A percentile compares a stretch with the other conserved stretches of the same genome.
phyloP scores from a whole-genome alignment of 30 jellyfish, hydroid and myxozoan species.

The Chironex yamaguchii region DNA sequence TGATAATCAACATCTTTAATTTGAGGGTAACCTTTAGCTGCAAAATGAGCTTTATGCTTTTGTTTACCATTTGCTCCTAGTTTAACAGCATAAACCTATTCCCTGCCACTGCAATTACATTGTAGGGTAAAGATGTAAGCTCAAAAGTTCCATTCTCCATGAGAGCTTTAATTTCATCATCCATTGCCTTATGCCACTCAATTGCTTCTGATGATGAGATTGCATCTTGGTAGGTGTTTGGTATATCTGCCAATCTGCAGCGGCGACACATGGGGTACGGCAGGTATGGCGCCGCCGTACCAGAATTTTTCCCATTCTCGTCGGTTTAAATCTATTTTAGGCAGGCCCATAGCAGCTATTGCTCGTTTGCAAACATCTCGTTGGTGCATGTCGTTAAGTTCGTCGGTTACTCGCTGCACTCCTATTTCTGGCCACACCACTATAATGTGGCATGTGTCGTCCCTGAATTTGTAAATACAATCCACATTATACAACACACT shows the following conservation, averaged over 20 bases:
- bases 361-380: too few species aligned
- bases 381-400: too few species aligned
- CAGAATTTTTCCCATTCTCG: too few species aligned
- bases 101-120: constrained; percentile 18
- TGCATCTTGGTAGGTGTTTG: constrained; percentile 34
- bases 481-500: too few species aligned
- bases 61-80: not conserved
- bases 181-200: constrained; percentile 39
- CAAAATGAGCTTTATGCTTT: constrained; percentile 39
- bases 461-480: too few species aligned
- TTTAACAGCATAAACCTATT: constrained; percentile 26
- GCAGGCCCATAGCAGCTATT: too few species aligned
- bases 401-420: too few species aligned
- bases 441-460: too few species aligned
- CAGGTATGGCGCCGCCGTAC: too few species aligned
- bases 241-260: constrained; percentile 2
- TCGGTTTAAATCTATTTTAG: too few species aligned
- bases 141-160: constrained; percentile 15
- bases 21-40: constrained; percentile 49
- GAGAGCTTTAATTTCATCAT: constrained; percentile 2
- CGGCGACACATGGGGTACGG: constrained; percentile 1
- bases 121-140: not conserved
- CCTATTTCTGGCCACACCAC: too few species aligned
- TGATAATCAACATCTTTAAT: constrained; percentile 30
- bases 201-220: constrained; percentile 7